Conservation (phyloP, 2,113 vertebrate species). For the Plectropomus leopardus region DNA sequence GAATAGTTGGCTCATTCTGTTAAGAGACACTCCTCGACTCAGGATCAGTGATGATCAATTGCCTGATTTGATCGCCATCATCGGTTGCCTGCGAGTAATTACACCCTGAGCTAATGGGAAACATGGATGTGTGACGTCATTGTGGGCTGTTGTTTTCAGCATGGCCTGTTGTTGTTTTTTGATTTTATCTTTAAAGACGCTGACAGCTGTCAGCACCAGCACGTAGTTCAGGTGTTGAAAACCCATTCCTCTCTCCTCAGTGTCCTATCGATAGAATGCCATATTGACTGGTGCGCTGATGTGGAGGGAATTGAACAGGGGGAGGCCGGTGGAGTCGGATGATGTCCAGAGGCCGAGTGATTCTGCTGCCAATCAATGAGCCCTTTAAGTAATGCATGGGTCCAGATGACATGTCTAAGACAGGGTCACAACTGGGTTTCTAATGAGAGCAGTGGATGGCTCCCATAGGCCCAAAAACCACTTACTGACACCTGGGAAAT, state of each 20-base stretch:
- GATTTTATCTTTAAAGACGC: conserved; percentile 32
- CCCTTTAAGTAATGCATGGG: conserved; percentile 66
- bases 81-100: conserved; percentile 33
- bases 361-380: conserved; percentile 70
- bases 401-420: conserved; percentile 69
- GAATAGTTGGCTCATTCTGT: conserved; percentile 57
- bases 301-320: conserved; percentile 63
- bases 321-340: conserved; percentile 42
- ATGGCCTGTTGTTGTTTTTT: neutral
- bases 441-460: conserved; percentile 63
- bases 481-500: conserved; percentile 68
- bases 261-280: conserved; percentile 56
- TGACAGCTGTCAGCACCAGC: conserved; percentile 55
- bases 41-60: conserved; percentile 48
- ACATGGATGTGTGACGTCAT: conserved; percentile 2
- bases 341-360: conserved; percentile 60
- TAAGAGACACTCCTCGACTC: conserved; percentile 37
- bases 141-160: neutral
- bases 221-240: conserved; percentile 56
- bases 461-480: conserved; percentile 62
- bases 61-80: conserved; percentile 13
- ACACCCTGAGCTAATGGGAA: conserved; percentile 17
- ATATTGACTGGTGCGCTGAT: conserved; percentile 65
- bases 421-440: conserved; percentile 65
- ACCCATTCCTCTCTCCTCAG: conserved; percentile 47